These are phyloP conservation scores for Enteromius unitaeniatus DNA, from an alignment of 2,797 vertebrate genomes.

Conservation along the genomic window DNA sequence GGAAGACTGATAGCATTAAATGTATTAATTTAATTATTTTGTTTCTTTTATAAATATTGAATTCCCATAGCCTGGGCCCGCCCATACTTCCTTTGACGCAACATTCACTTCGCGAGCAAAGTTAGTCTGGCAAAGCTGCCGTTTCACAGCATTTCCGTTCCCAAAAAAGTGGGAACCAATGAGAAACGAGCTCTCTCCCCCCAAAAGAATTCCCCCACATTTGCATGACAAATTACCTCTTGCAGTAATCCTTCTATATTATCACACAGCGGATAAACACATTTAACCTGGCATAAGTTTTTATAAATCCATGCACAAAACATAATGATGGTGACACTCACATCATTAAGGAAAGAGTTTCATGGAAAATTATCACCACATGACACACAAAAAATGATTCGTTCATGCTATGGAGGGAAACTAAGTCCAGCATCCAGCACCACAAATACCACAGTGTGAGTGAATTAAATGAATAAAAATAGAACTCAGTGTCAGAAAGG, in stretches of 20 bases:
- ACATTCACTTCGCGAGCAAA: too few species aligned
- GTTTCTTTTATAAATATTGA: background rate
- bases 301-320: background rate
- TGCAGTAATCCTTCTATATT: background rate
- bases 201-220: background rate
- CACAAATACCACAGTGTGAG: background rate
- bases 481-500: background rate
- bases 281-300: background rate
- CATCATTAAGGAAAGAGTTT: background rate
- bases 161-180: too few species aligned
- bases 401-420: background rate
- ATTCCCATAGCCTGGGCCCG: background rate
- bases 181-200: too few species aligned
- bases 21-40: background rate
- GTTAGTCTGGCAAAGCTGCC: too few species aligned
- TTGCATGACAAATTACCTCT: background rate
- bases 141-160: too few species aligned
- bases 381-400: background rate
- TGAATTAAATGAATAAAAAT: background rate
- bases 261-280: background rate
- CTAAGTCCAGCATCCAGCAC: background rate
- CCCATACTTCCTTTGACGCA: too few species aligned
- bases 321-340: background rate
- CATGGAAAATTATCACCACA: background rate
- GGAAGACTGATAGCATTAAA: too few species aligned